Evolutionary conservation across 2,888 invertebrate species (phyloP).

Genomic region (Orthosia gracilis): DNA sequence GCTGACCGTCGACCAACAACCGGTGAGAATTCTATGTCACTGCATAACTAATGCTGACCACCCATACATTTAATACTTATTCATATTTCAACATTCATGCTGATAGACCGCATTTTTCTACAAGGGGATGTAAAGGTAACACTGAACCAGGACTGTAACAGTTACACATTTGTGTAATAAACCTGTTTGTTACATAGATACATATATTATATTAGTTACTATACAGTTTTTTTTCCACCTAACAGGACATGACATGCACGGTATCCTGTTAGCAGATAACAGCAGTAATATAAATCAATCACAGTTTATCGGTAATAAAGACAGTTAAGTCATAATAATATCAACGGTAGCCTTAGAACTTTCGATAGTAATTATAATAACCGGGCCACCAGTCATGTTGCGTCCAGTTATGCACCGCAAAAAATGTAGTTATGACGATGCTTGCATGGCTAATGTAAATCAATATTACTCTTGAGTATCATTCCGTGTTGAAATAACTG

Average conservation of each 20-base stretch:
- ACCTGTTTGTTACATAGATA: constrained; percentile 56
- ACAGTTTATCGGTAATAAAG: neutral
- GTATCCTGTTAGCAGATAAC: constrained; percentile 9
- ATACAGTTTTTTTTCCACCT: constrained; percentile 19
- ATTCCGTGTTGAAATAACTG: constrained; percentile 47
- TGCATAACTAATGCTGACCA: constrained; percentile 43
- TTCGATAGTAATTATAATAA: constrained; percentile 35
- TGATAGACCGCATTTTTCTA: constrained; percentile 36
- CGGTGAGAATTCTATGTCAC: constrained; percentile 45
- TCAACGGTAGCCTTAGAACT: constrained; percentile 3
- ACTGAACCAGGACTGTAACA: constrained; percentile 41
- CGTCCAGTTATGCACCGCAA: constrained; percentile 11
- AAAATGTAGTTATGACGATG: constrained; percentile 14
- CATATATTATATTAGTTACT: neutral
- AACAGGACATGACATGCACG: neutral
- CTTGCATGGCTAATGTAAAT: constrained; percentile 38
- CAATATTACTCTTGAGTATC: constrained; percentile 46
- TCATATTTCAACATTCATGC: constrained; percentile 55
- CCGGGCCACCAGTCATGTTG: constrained; percentile 13
- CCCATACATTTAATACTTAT: constrained; percentile 41
- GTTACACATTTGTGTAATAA: constrained; percentile 52
- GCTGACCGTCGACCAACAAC: constrained; percentile 7
- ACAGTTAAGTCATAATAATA: neutral
- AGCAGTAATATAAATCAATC: neutral
- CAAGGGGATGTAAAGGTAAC: constrained; percentile 53